A percentile compares a stretch with the other conserved stretches of the same genome.
Evolutionary conservation across 2,113 vertebrate species (phyloP).

Genomic region (Chitala chitala): DNA sequence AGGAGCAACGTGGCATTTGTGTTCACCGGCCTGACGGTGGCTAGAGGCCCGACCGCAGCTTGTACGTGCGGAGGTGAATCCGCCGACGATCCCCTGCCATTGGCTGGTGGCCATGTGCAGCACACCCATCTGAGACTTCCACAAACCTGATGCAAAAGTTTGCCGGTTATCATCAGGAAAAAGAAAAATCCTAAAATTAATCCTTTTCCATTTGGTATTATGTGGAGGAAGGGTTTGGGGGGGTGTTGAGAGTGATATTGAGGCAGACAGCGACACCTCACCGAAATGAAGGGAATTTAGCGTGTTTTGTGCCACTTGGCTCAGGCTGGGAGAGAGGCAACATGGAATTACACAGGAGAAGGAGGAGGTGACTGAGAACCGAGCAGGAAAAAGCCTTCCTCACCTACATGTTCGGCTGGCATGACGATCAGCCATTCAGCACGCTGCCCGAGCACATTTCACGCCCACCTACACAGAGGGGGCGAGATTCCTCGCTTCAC

Average conservation of each 20-base stretch:
- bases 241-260: constrained; percentile 20
- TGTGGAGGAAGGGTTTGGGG: not conserved
- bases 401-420: constrained; percentile 32
- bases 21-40: not conserved
- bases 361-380: constrained; percentile 32
- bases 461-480: constrained; percentile 42
- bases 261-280: constrained; percentile 22
- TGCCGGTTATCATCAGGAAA: not conserved
- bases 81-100: not conserved
- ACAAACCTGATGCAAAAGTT: not conserved
- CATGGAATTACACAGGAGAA: constrained; percentile 38
- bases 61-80: not conserved
- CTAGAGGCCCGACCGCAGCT: not conserved
- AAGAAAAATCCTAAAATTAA: not conserved
- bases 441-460: constrained; percentile 49
- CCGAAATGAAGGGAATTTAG: constrained; percentile 39
- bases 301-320: constrained; percentile 33
- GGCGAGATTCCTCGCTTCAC: constrained; percentile 38
- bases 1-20: constrained; percentile 29
- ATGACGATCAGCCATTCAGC: constrained; percentile 46
- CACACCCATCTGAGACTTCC: not conserved
- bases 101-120: not conserved
- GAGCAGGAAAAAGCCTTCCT: constrained; percentile 44
- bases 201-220: not conserved
- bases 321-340: constrained; percentile 28